Conservation (phyloP, 2,113 vertebrate genomes). For the Malurus cyaneus region DNA sequence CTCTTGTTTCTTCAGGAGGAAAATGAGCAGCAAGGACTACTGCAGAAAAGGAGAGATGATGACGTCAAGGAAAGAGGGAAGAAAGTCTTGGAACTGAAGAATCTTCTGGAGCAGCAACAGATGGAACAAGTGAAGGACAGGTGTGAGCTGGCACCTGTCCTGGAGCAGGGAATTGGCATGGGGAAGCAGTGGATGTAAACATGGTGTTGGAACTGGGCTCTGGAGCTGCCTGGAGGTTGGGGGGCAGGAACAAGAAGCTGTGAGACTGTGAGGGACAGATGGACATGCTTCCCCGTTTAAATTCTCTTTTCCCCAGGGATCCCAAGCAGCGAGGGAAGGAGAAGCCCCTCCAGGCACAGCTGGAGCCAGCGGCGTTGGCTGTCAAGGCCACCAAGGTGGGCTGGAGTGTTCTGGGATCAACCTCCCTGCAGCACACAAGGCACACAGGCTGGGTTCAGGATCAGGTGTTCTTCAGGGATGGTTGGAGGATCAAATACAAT, state of each 20-base stretch:
- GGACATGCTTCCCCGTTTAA: not conserved
- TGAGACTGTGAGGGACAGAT: not conserved
- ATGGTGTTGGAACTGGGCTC: not conserved
- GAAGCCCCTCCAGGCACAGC: constrained; percentile 71
- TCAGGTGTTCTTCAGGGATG: not conserved
- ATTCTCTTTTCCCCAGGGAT: constrained; percentile 64
- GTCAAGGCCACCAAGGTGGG: constrained; percentile 57
- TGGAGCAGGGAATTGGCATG: not conserved
- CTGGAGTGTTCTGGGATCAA: not conserved
- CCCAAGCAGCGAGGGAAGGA: constrained; percentile 72
- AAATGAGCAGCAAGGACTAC: constrained; percentile 71
- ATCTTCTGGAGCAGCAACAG: constrained; percentile 78
- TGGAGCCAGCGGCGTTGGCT: constrained; percentile 27
- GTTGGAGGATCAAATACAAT: not conserved
- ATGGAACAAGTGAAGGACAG: constrained; percentile 70
- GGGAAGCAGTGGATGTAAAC: not conserved
- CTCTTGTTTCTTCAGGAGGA: constrained; percentile 55
- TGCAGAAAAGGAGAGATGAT: constrained; percentile 74
- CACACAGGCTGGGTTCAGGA: not conserved
- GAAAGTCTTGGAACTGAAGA: constrained; percentile 77
- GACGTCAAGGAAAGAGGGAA: constrained; percentile 81
- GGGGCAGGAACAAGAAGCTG: not conserved
- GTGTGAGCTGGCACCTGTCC: not conserved
- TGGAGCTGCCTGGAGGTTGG: not conserved
- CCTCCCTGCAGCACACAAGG: not conserved